Evolutionary conservation across 2,797 vertebrate species (phyloP), one percentile per base, ranked within the genome.

Genomic region (Margarornis squamiger): DNA sequence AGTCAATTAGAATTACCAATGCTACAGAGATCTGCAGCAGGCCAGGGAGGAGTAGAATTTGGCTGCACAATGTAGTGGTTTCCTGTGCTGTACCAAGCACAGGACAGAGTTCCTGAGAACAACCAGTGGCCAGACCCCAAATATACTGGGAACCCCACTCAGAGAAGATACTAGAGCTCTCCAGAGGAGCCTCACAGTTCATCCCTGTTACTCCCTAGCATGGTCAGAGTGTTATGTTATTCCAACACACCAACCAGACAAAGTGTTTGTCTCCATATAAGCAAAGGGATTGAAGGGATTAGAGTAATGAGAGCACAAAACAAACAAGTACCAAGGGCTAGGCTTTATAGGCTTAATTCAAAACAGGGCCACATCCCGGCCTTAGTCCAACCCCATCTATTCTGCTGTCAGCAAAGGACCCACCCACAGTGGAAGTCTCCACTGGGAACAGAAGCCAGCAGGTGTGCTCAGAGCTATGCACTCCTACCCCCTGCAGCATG

Each of bases 231-330:
- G 3, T 58, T 10, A 2, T 29, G 38, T 71, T 18, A 12, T 45
- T 78, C 55, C 30, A 7, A 62, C 49, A 75, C 51, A 73, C 39
- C 67, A 68, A 86, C 36, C 67, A 66, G 70, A 81, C 19, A 55
- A 92, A 89, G 48, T 9, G 36, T 88, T 90, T 70, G 62, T 72
- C 79, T 86, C 66, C 16, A 3, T 16, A 58, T 75, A 90, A 90
- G 52, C 82, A 91, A 88, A 73, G 70, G 71, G 80, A 93, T 81
- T 81, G 62, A 84, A 95, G 55, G 88, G 76, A 88, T 93, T 95
- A 79, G 54, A 95, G 32, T 75, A 93, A 95, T 48, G 75, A 95
- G n/a, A 86, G 77, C 70, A 93, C 63, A 96, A 94, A 88, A 90
- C 63, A 94, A 93, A 92, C 86, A 93, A 70, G 83, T 78, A 93